Evolutionary conservation across 2,888 invertebrate species (phyloP).

Genomic region (Drosophila longiperda): DNA sequence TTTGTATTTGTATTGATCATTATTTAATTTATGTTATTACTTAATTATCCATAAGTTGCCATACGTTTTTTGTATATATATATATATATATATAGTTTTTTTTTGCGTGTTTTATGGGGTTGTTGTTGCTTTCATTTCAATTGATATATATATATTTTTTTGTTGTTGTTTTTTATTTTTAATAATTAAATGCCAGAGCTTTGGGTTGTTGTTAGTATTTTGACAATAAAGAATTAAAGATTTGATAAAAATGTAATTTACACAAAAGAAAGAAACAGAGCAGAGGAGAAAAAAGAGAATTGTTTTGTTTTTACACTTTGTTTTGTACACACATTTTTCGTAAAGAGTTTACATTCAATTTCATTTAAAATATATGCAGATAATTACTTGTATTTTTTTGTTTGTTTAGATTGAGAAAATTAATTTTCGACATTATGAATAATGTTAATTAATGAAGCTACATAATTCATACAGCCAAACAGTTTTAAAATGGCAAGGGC

Average conservation of each 20-base stretch:
- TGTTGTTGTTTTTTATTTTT: slow-evolving; percentile 34
- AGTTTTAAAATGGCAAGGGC: slow-evolving; percentile 42
- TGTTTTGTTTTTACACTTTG: slow-evolving; percentile 76
- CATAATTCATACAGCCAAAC: slow-evolving; percentile 44
- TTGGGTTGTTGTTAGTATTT: slow-evolving; percentile 64
- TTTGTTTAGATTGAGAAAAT: slow-evolving; percentile 17
- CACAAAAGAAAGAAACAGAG: slow-evolving; percentile 78
- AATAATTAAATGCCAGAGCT: slow-evolving; percentile 84
- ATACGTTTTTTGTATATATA: slow-evolving; percentile 40
- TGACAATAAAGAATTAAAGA: slow-evolving; percentile 59
- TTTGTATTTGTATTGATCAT: slow-evolving; percentile 32
- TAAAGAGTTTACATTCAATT: slow-evolving; percentile 51
- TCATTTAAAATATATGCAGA: slow-evolving; percentile 23
- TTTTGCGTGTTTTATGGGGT: slow-evolving; percentile 38
- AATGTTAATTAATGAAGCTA: slow-evolving; percentile 29
- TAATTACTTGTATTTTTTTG: slow-evolving; percentile 22
- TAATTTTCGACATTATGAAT: slow-evolving; percentile 24
- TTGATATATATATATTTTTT: slow-evolving; percentile 46
- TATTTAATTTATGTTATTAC: slow-evolving; percentile 54
- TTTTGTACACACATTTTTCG: slow-evolving; percentile 76
- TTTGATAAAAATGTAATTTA: slow-evolving; percentile 71
- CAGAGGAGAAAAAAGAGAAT: slow-evolving; percentile 78
- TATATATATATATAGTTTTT: slow-evolving; percentile 15
- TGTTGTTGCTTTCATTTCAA: slow-evolving; percentile 61
- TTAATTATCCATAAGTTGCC: slow-evolving; percentile 63